Conservation (phyloP, 2,113 vertebrate genomes). For the Crotalus viridis region DNA sequence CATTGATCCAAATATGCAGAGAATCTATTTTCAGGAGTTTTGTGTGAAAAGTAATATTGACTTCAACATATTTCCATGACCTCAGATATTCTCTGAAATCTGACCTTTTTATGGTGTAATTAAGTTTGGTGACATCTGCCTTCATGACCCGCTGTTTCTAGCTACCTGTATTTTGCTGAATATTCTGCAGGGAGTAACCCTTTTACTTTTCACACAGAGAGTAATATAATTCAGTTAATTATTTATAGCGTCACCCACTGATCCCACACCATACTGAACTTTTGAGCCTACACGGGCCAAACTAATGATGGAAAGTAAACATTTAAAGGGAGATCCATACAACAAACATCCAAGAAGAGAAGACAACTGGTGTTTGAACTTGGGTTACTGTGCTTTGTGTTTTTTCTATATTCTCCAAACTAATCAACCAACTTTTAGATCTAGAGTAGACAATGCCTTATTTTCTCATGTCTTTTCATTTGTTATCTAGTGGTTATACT, state of each 20-base stretch:
- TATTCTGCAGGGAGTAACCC: neutral
- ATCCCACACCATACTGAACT: neutral
- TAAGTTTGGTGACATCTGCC: neutral
- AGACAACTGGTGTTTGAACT: too few species aligned
- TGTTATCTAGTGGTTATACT: neutral
- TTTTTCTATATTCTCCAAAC: neutral
- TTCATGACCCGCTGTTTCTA: constrained; percentile 4
- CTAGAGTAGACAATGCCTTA: neutral
- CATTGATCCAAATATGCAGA: neutral
- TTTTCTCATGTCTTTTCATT: neutral
- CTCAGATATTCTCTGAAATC: neutral
- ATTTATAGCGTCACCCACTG: neutral
- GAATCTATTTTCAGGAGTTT: neutral
- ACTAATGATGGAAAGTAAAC: neutral
- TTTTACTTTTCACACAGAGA: constrained; percentile 11
- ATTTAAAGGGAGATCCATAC: neutral
- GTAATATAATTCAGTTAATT: neutral
- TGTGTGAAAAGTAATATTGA: neutral
- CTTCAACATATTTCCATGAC: neutral
- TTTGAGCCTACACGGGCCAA: neutral
- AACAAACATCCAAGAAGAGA: neutral
- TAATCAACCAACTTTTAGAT: neutral
- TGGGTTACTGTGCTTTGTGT: neutral
- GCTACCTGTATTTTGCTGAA: constrained; percentile 13
- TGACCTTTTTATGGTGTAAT: neutral